phyloP scores from a whole-genome alignment of 1,140 invertebrate genomes.

The Heliconius hewitsoni region DNA sequence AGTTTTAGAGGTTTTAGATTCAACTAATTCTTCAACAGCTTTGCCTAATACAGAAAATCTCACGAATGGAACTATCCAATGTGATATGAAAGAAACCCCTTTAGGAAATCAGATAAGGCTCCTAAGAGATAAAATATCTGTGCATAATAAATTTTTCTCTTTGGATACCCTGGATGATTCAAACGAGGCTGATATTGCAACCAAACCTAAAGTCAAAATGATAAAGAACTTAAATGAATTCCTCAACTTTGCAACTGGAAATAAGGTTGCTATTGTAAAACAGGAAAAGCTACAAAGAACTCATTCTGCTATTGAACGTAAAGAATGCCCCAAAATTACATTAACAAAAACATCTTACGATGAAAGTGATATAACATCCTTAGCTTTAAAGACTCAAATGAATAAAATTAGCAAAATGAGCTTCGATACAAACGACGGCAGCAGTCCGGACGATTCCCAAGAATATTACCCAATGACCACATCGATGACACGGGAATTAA shows the following conservation, averaged over 20 bases:
- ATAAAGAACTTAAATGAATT: conserved; percentile 93
- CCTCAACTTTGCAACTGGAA: conserved; percentile 87
- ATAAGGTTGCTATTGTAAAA: conserved; percentile 79
- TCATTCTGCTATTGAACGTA: conserved; percentile 59
- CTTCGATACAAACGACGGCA: conserved; percentile 81
- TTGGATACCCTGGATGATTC: conserved; percentile 79
- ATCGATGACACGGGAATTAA: conserved; percentile 90
- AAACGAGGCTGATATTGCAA: conserved; percentile 42
- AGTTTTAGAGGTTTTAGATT: conserved; percentile 43
- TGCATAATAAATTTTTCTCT: conserved; percentile 80
- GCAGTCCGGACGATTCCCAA: conserved; percentile 88
- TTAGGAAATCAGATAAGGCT: conserved; percentile 72
- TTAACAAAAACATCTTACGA: conserved; percentile 65
- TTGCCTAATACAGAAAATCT: conserved; percentile 68
- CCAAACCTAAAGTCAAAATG: conserved; percentile 81
- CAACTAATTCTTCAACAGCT: conserved; percentile 16
- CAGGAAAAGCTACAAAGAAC: conserved; percentile 64
- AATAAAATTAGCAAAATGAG: conserved; percentile 54
- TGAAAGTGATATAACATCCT: conserved; percentile 64
- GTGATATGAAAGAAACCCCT: conserved; percentile 59
- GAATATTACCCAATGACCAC: conserved; percentile 94
- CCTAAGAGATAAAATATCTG: conserved; percentile 73
- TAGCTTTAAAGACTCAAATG: conserved; percentile 48
- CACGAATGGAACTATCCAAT: conserved; percentile 58
- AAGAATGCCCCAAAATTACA: conserved; percentile 65